Base-by-base conservation (phyloP, 2,113 vertebrate genomes). In the Coreoperca whiteheadi region DNA sequence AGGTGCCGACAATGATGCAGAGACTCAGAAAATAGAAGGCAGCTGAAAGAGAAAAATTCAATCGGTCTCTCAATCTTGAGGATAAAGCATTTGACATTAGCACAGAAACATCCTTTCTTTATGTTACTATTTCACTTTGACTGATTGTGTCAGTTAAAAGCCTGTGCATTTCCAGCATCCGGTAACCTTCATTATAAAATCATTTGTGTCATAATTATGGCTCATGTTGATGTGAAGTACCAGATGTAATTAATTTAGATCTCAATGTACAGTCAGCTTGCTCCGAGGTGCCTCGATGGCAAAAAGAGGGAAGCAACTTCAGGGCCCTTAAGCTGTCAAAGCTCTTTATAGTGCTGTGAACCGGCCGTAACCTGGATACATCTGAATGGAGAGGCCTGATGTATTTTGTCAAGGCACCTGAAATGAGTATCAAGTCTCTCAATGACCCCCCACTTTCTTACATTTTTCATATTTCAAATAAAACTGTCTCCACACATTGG, bases 1-100 rank as follows among this genome's bases (percentile, higher is more conserved):
- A 74, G 39, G 64, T 41, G 21, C 0, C 0, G 1, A 56, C 41
- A 53, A 2, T 0, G 30, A 70, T 39, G 0, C 8, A n/a, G 23
- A 4, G 12, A 64, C 14, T 28, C 8, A 41, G 41, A 50, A 46
- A 41, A 48, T 30, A n/a, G 39, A 64, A 37, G 37, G 37, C 0
- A 23, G 1, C 46, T 9, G 8, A 59, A 21, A 61, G 30, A 46
- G 30, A 25, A 54, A n/a, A 54, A 64, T 39, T 15, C 18, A 51
- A 43, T 77, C 50, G 41, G 9, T n/a, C 4, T 12, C 8, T 70
- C 20, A 59, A n/a, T 78, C 57, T 60, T 5, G 18, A 41, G 65
- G 25, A 65, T 50, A 66, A 54, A 21, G 21, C 0, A 11, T 43
- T 20, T 11, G n/a, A 64, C 61, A 46, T 66, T 30, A 68, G n/a